Evolutionary conservation across 2,113 vertebrate species (phyloP).

Genomic region (Panthera leo): DNA sequence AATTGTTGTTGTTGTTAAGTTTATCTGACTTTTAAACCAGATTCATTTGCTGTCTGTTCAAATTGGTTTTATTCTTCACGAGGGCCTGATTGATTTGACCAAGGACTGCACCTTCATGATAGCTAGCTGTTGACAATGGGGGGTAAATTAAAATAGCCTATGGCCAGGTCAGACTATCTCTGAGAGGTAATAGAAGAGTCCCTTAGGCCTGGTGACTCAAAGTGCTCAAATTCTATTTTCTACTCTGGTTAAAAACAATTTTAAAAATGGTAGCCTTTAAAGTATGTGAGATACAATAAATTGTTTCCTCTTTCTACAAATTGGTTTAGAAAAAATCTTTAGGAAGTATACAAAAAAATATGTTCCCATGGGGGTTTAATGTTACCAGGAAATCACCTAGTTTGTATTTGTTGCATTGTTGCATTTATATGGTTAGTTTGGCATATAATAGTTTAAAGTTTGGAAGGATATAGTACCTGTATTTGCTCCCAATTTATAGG

Average conservation of each 20-base stretch:
- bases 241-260: neutral
- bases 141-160: constrained; percentile 34
- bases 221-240: constrained; percentile 48
- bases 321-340: constrained; percentile 8
- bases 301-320: constrained; percentile 23
- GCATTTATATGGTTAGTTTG: neutral
- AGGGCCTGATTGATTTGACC: neutral
- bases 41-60: constrained; percentile 6
- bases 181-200: constrained; percentile 11
- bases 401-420: neutral
- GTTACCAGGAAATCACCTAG: neutral
- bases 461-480: neutral
- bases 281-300: neutral
- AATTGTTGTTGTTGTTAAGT: neutral
- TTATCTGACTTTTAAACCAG: constrained; percentile 55
- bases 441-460: neutral
- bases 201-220: neutral
- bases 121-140: neutral
- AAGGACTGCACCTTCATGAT: neutral
- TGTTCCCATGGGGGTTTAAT: neutral
- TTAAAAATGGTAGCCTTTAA: constrained; percentile 17
- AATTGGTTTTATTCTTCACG: neutral
- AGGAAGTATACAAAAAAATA: neutral
- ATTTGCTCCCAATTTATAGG: neutral
- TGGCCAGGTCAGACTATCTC: neutral